Base-by-base conservation (phyloP, 2,113 vertebrate genomes). In the Glaucomys volans region DNA sequence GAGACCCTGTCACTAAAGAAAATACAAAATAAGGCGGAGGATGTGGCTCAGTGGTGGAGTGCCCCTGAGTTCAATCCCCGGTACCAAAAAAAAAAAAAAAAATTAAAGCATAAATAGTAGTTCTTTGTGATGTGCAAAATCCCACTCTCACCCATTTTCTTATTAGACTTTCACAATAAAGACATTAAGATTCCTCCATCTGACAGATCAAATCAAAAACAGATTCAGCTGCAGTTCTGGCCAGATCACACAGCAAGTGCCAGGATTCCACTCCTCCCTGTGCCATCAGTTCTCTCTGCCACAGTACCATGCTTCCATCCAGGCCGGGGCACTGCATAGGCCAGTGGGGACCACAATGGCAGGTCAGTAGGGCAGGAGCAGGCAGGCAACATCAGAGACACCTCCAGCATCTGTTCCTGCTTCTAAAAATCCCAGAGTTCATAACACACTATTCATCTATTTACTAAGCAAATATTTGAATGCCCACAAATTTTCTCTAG, bases 191-290 rank as follows among this genome's bases (percentile, higher is more conserved):
- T 12, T 77, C 7, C 0, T 6, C 47, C 54, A 69, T 67, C 69
- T 94, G 64, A 47, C 66, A 95, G 35, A 86, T 81, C 16, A 71
- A 92, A 86, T 81, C 16, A 71, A 92, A 87, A 83, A 37, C 24
- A 91, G 16, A 44, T 88, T 59, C n/a, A 67, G 22, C 35, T 91
- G 64, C 57, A 40, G 69, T 62, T 71, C 13, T 1, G 8, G 54
- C 44, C 62, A 71, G 17, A 54, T 72, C 44, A 79, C 84, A 72
- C 3, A 66, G 47, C 64, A 37, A 81, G 35, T 42, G 32, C 28
- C 40, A 11, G 22, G 26, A 2, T 22, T 20, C 22, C 3, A 30
- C n/a, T 72, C n/a, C 37, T 35, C 2, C 52, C 57, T 50, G 59
- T 54, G 42, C 12, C 1, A 2, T 17, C 50, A 42, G 2, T 3